phyloP scores from a whole-genome alignment of 2,888 invertebrate species.

The Lepidonotus clava region DNA sequence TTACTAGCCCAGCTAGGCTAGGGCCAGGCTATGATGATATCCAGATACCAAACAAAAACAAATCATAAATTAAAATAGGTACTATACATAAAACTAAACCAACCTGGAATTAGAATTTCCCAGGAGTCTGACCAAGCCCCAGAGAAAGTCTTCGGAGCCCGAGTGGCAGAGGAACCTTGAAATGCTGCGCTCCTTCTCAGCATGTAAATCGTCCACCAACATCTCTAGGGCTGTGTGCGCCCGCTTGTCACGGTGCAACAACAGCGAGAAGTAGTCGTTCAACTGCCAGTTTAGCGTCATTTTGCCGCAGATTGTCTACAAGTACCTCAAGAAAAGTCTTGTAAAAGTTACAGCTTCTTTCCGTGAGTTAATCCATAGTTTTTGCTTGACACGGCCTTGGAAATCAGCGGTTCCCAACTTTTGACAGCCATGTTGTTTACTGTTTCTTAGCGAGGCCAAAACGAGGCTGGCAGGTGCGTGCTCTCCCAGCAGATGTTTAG shows the following conservation, averaged over 20 bases:
- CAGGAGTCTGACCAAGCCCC: conserved; percentile 77
- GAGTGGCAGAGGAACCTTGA: conserved; percentile 76
- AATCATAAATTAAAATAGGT: no score
- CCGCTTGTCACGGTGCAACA: conserved; percentile 73
- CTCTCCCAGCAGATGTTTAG: no score
- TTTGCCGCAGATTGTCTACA: neutral
- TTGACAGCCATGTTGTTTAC: conserved; percentile 49
- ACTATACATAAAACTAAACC: no score
- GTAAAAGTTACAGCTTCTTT: neutral
- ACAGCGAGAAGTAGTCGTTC: conserved; percentile 75
- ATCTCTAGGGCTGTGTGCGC: conserved; percentile 76
- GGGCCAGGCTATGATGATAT: no score
- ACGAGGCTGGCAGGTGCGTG: conserved; percentile 16
- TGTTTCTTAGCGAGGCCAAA: conserved; percentile 35
- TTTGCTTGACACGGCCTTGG: neutral
- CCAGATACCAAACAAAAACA: no score
- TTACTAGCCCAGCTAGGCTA: no score
- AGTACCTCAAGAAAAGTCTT: neutral
- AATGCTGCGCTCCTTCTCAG: conserved; percentile 77
- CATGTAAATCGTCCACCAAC: conserved; percentile 79
- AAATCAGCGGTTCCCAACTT: neutral
- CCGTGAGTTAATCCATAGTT: neutral
- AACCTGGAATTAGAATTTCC: conserved; percentile 77
- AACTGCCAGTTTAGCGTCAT: conserved; percentile 72
- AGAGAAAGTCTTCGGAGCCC: conserved; percentile 79